These are phyloP conservation scores for Sakesphorus luctuosus DNA, from an alignment of 2,113 vertebrate species.

Conservation along the genomic window DNA sequence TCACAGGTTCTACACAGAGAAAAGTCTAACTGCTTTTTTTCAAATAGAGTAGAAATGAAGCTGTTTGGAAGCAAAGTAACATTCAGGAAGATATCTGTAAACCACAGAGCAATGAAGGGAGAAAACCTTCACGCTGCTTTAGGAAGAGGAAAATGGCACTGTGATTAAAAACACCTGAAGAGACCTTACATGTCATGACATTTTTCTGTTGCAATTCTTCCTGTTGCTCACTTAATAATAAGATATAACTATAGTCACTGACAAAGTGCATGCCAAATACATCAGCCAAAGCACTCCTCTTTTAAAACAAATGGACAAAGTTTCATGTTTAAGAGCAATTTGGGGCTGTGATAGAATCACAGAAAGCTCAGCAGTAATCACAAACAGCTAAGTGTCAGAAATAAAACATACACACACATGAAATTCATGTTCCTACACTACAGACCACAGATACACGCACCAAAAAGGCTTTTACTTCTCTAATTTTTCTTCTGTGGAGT, in stretches of 20 bases:
- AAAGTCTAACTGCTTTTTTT: background rate
- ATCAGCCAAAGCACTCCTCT: background rate
- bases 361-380: slow-evolving; percentile 28
- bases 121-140: background rate
- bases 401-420: background rate
- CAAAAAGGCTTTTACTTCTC: background rate
- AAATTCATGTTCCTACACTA: background rate
- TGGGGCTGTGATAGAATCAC: slow-evolving; percentile 23
- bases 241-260: slow-evolving; percentile 1
- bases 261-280: background rate
- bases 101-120: background rate
- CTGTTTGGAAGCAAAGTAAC: background rate
- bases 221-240: slow-evolving; percentile 29
- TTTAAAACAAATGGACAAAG: background rate
- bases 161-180: slow-evolving; percentile 51
- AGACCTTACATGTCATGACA: background rate
- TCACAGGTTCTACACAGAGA: background rate
- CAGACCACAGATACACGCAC: background rate
- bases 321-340: slow-evolving; percentile 27
- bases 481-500: background rate
- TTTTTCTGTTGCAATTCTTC: slow-evolving; percentile 39
- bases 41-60: background rate
- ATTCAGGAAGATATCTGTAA: background rate
- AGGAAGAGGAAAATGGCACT: background rate
- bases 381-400: background rate